phyloP scores from a whole-genome alignment of 2,797 vertebrate species.

The Pantherophis vulpinus region DNA sequence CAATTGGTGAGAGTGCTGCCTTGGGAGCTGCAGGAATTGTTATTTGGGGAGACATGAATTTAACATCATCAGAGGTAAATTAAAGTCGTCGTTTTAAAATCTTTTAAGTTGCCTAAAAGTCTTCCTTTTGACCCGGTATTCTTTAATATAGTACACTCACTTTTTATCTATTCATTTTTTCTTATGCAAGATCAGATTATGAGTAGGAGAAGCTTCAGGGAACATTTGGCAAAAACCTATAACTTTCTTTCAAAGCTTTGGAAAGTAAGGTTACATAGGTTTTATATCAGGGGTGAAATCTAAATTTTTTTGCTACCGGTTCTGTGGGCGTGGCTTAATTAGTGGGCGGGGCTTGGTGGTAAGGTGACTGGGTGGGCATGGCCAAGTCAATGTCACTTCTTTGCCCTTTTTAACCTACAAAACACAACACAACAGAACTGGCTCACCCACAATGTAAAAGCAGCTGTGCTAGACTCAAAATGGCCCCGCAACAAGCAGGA shows the following conservation, averaged over 20 bases:
- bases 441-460: too few relatives aligned
- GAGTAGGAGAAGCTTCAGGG: background rate
- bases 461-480: too few relatives aligned
- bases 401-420: too few relatives aligned
- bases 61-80: conserved; percentile 78
- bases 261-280: background rate
- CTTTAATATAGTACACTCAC: background rate
- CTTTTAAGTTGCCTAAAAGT: background rate
- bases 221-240: background rate
- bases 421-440: too few relatives aligned
- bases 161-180: background rate
- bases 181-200: background rate
- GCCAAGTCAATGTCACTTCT: too few relatives aligned
- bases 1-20: conserved; percentile 78
- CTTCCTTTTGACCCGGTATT: conserved; percentile 1
- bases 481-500: too few relatives aligned
- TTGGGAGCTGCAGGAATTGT: conserved; percentile 79
- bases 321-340: too few relatives aligned
- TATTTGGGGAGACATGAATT: conserved; percentile 80
- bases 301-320: too few relatives aligned
- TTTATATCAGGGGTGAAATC: too few relatives aligned
- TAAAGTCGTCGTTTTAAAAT: background rate
- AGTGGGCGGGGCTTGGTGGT: too few relatives aligned
- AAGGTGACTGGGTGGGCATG: too few relatives aligned
- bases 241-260: background rate